Percentiles rank a stretch among this genome's conserved stretches.
phyloP scores from a whole-genome alignment of 2,888 invertebrate species.

The Sipha maydis region DNA sequence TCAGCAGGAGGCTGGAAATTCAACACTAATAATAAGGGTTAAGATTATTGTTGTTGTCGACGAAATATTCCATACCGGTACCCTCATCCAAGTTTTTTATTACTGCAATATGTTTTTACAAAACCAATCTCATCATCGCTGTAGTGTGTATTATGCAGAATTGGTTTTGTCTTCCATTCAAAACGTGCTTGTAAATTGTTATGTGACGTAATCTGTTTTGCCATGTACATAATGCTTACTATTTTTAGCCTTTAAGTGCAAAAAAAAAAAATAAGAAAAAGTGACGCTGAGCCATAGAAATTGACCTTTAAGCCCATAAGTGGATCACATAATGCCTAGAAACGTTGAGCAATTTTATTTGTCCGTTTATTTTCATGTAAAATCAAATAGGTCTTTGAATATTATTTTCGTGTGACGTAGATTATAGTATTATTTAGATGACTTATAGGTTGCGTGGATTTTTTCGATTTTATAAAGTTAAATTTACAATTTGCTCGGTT shows the following conservation, averaged over 20 bases:
- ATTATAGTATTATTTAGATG: too few relatives aligned
- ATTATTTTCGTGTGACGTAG: neutral
- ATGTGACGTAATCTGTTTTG: neutral
- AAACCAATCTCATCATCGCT: constrained; percentile 14
- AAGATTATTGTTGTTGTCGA: constrained; percentile 27
- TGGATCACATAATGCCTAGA: neutral
- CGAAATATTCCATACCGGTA: constrained; percentile 27
- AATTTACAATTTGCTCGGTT: too few relatives aligned
- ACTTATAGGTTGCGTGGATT: too few relatives aligned
- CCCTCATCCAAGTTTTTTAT: constrained; percentile 44
- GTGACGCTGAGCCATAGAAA: neutral
- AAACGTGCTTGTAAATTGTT: neutral
- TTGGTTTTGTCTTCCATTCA: neutral
- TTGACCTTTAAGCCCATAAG: neutral
- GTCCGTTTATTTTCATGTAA: neutral
- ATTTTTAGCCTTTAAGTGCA: neutral
- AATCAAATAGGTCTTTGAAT: neutral
- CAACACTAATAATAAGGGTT: constrained; percentile 46
- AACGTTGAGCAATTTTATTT: neutral
- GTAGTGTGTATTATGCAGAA: neutral
- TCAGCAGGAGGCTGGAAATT: constrained; percentile 40
- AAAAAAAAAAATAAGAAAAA: neutral
- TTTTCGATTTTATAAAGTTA: too few relatives aligned
- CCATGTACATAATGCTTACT: neutral
- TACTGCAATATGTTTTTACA: constrained; percentile 20